Conservation (phyloP, 2,113 vertebrate species). For the Nothobranchius furzeri region DNA sequence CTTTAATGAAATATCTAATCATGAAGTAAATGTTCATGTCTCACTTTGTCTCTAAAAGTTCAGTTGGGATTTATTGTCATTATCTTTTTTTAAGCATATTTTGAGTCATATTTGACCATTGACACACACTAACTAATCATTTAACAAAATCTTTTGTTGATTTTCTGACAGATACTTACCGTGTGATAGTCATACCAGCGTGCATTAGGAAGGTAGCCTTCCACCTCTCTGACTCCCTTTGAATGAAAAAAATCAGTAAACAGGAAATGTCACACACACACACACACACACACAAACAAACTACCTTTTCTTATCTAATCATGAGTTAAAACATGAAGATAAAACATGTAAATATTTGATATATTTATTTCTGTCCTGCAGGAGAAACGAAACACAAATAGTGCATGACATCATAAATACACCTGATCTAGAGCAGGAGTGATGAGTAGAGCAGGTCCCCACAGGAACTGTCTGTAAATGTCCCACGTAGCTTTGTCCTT, state of each 20-base stretch:
- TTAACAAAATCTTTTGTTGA: background rate
- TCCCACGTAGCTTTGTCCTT: slow-evolving; percentile 83
- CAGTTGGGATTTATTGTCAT: too few relatives aligned
- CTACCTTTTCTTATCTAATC: too few relatives aligned
- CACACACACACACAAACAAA: background rate
- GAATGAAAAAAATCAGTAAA: slow-evolving; percentile 23
- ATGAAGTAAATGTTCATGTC: too few relatives aligned
- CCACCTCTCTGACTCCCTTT: slow-evolving; percentile 50
- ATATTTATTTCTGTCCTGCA: too few relatives aligned
- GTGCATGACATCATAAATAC: background rate
- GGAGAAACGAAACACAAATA: too few relatives aligned
- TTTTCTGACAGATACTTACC: slow-evolving; percentile 48
- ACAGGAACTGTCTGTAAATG: slow-evolving; percentile 86
- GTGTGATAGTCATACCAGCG: slow-evolving; percentile 73
- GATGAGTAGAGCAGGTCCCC: slow-evolving; percentile 92
- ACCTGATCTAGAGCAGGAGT: slow-evolving; percentile 83
- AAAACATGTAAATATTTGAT: background rate
- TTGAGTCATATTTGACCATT: too few relatives aligned
- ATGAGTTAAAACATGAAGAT: too few relatives aligned
- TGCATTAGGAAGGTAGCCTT: slow-evolving; percentile 54
- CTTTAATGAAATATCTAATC: too few relatives aligned
- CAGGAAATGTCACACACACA: background rate
- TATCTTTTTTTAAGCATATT: too few relatives aligned
- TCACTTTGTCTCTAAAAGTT: too few relatives aligned
- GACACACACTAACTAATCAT: background rate